Base-by-base conservation (phyloP, 2,888 invertebrate species). In the Drosophila merina region DNA sequence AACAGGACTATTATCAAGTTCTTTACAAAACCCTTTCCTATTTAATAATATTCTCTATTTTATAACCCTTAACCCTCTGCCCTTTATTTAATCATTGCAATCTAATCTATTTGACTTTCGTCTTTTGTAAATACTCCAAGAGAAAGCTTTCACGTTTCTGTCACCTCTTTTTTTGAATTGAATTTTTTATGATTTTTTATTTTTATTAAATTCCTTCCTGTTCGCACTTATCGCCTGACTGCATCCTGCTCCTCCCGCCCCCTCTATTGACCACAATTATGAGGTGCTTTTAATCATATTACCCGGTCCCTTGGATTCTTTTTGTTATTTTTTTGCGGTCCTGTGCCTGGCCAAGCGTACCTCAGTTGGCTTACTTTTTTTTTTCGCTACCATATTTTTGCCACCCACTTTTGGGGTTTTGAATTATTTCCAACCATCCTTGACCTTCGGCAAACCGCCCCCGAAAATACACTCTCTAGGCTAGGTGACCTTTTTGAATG, bases 281-380 rank as follows among this genome's bases (percentile, higher is more conserved):
- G 76, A 80, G 84, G 81, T 76, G 76, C 76, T 84, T 82, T 86
- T 86, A 82, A 82, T 82, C 82, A 82, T 84, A 82, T 82, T 86
- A 86, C 81, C 38, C 40, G 55, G 40, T 52, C 5, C 10, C 10
- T 14, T 28, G 10, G 7, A 12, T 30, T 42, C 47, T 45, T 12
- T n/a, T 42, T 20, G 44, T 20, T 57, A 4, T 31, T 10, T 12
- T 28, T 33, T 49, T 47, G 48, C 47, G 50, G 42, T 30, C 49
- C 67, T 48, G 54, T 72, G 80, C 66, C 73, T 54, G 56, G 40
- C 83, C 66, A 76, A 67, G 83, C 86, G 72, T 77, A 62, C 69
- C 45, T 66, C 57, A 42, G 59, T 69, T 85, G 69, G 60, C 77
- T 74, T 68, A 77, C 67, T 85, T 85, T 63, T 63, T 72, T 42